phyloP scores from a whole-genome alignment of 2,888 invertebrate species.

The Sepioteuthis lessoniana region DNA sequence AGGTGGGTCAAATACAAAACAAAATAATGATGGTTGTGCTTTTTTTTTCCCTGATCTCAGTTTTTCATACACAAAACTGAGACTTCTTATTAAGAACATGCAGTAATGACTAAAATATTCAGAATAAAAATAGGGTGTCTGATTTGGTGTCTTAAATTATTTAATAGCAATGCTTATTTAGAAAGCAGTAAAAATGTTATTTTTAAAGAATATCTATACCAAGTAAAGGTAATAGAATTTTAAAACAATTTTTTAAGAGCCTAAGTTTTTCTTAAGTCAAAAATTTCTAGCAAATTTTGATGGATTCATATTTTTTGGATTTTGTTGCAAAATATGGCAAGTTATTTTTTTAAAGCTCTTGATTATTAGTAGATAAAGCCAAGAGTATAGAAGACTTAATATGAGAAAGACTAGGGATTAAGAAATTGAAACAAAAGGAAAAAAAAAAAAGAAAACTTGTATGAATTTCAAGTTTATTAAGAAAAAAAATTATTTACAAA shows the following conservation, averaged over 20 bases:
- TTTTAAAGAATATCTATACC: neutral
- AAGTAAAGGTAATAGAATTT: neutral
- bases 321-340: neutral
- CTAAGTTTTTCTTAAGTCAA: neutral
- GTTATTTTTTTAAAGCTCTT: neutral
- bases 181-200: neutral
- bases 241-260: neutral
- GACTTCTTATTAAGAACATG: neutral
- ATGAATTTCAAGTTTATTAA: neutral
- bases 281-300: neutral
- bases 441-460: neutral
- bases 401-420: neutral
- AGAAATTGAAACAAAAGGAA: neutral
- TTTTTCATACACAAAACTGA: neutral
- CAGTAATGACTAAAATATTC: conserved; percentile 18
- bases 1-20: neutral
- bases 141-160: neutral
- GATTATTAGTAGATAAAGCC: neutral
- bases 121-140: conserved; percentile 6
- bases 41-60: neutral
- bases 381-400: neutral
- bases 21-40: neutral
- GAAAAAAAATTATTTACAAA: neutral
- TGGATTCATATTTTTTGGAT: neutral
- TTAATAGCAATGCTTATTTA: neutral